phyloP scores from a whole-genome alignment of 2,888 invertebrate species.

The Automeris io region DNA sequence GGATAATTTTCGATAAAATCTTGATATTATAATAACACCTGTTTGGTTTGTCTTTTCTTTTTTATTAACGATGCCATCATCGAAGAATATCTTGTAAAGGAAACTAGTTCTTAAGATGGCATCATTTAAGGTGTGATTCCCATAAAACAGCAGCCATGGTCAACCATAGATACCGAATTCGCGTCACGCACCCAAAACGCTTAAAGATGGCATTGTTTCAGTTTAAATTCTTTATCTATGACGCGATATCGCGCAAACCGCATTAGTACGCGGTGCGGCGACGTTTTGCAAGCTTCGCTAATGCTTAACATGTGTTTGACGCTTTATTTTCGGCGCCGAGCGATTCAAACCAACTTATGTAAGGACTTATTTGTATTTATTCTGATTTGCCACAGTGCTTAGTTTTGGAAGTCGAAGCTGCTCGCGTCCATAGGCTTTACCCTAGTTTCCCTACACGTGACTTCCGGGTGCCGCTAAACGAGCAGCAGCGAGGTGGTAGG shows the following conservation, averaged over 20 bases:
- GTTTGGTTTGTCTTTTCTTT: background rate
- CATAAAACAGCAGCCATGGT: background rate
- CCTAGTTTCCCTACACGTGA: too few relatives aligned
- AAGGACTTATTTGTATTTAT: too few relatives aligned
- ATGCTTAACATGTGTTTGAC: slow-evolving; percentile 4
- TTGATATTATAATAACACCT: background rate
- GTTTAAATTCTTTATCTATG: slow-evolving; percentile 64
- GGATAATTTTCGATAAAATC: too few relatives aligned
- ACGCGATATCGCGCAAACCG: slow-evolving; percentile 51
- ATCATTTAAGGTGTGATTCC: slow-evolving; percentile 7
- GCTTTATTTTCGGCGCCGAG: background rate
- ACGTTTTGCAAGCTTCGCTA: slow-evolving; percentile 6
- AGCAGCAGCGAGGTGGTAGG: too few relatives aligned
- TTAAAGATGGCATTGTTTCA: slow-evolving; percentile 65
- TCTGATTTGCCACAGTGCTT: too few relatives aligned
- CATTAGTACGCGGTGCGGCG: slow-evolving; percentile 15
- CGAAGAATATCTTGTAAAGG: background rate
- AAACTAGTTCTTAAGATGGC: slow-evolving; percentile 1
- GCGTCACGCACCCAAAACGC: slow-evolving; percentile 42
- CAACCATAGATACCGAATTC: slow-evolving; percentile 27
- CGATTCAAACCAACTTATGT: background rate
- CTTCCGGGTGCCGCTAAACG: too few relatives aligned
- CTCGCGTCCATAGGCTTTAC: too few relatives aligned
- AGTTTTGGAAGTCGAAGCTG: too few relatives aligned
- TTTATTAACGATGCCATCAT: slow-evolving; percentile 7